Conservation (phyloP, 2,888 invertebrate genomes). For the Dolichopus griseipennis region DNA sequence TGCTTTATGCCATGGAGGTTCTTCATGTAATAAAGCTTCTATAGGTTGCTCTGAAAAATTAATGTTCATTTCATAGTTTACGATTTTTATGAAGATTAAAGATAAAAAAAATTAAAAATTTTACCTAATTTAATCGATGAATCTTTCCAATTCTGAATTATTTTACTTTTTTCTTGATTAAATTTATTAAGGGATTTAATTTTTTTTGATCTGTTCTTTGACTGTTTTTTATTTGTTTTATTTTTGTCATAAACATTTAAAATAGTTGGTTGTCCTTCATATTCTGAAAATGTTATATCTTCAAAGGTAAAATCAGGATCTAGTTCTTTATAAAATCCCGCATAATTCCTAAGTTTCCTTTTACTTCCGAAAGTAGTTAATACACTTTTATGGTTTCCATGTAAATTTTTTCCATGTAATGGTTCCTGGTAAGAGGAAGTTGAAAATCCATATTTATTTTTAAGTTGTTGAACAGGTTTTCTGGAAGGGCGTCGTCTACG, state of each 20-base stretch:
- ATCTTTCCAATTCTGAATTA: too few relatives aligned
- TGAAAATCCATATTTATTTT: constrained; percentile 33
- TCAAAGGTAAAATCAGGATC: constrained; percentile 21
- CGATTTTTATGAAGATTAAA: too few relatives aligned
- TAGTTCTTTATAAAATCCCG: constrained; percentile 12
- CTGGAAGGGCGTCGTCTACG: constrained; percentile 28
- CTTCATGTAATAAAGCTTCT: too few relatives aligned
- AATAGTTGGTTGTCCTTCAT: constrained; percentile 35
- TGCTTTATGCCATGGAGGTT: background rate
- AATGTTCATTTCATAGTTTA: too few relatives aligned
- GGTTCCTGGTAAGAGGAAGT: constrained; percentile 24
- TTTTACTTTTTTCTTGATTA: background rate
- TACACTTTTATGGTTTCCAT: background rate
- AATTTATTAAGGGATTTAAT: too few relatives aligned
- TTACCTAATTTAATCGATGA: too few relatives aligned
- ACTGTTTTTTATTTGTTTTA: background rate
- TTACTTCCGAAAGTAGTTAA: background rate
- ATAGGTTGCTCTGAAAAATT: too few relatives aligned
- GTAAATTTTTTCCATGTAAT: constrained; percentile 17
- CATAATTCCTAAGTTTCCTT: background rate
- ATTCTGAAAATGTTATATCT: constrained; percentile 30
- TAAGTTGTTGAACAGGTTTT: constrained; percentile 29
- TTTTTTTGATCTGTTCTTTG: background rate
- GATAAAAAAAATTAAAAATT: too few relatives aligned
- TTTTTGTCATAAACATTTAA: constrained; percentile 31